These are phyloP conservation scores for Drosophila miranda DNA, from an alignment of 1,140 invertebrate genomes.

Conservation along the genomic window DNA sequence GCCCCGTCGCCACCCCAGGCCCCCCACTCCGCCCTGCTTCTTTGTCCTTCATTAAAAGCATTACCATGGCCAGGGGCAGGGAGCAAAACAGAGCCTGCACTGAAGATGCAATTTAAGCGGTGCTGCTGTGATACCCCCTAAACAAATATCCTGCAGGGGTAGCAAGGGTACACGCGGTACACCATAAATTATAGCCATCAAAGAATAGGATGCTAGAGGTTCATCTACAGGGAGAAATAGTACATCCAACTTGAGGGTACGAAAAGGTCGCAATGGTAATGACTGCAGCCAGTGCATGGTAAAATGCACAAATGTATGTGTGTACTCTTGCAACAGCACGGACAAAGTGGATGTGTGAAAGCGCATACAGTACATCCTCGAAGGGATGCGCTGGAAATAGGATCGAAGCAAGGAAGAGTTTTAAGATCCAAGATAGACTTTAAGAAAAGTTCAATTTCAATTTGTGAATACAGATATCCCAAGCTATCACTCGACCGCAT, in stretches of 20 bases:
- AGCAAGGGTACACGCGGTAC: background rate
- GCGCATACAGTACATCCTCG: too few relatives aligned
- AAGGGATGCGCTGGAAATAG: too few relatives aligned
- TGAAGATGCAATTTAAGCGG: slow-evolving; percentile 72
- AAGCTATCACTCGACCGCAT: too few relatives aligned
- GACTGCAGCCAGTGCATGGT: too few relatives aligned
- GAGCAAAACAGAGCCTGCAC: slow-evolving; percentile 33
- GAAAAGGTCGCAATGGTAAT: background rate
- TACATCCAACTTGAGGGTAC: background rate
- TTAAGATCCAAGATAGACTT: too few relatives aligned
- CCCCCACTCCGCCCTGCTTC: background rate
- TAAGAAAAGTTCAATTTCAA: too few relatives aligned
- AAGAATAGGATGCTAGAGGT: too few relatives aligned
- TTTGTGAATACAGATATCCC: too few relatives aligned
- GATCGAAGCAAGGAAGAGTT: too few relatives aligned
- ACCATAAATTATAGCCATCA: too few relatives aligned
- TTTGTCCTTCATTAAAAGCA: slow-evolving; percentile 61
- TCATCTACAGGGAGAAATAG: too few relatives aligned
- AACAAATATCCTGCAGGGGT: background rate
- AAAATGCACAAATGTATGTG: background rate
- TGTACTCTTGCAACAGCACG: slow-evolving; percentile 13
- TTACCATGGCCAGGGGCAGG: slow-evolving; percentile 61
- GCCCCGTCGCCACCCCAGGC: background rate
- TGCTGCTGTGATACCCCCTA: slow-evolving; percentile 21
- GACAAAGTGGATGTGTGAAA: background rate